A percentile compares a stretch with the other conserved stretches of the same genome.
These are phyloP conservation scores for Drosophila baimaii DNA, from an alignment of 1,140 invertebrate species.

Conservation along the genomic window DNA sequence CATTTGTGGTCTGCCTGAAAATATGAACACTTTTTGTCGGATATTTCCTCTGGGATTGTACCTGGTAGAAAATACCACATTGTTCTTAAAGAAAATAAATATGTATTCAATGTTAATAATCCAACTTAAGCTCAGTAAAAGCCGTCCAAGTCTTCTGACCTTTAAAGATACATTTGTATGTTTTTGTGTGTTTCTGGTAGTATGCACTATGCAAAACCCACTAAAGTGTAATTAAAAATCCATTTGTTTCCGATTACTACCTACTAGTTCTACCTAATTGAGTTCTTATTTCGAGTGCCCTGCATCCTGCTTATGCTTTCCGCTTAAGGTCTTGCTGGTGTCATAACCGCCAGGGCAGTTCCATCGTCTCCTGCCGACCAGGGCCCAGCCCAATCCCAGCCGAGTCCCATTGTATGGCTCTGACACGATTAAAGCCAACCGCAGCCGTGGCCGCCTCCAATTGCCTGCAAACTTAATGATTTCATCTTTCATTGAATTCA, in stretches of 20 bases:
- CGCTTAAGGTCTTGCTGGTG: constrained; percentile 18
- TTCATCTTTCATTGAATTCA: constrained; percentile 82
- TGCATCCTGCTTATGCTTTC: constrained; percentile 1
- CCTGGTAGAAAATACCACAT: too few species aligned
- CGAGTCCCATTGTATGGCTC: constrained; percentile 31
- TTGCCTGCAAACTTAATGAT: constrained; percentile 78
- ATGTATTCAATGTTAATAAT: too few species aligned
- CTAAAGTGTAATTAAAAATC: background rate
- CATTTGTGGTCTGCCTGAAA: too few species aligned
- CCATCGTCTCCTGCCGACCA: constrained; percentile 33
- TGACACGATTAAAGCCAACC: constrained; percentile 55
- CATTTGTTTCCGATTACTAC: background rate
- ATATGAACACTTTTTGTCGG: too few species aligned
- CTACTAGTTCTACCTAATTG: constrained; percentile 5
- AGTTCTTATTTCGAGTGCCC: constrained; percentile 17
- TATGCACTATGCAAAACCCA: background rate
- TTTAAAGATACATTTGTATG: too few species aligned
- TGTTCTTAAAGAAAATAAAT: too few species aligned
- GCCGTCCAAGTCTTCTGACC: too few species aligned
- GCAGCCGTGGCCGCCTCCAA: constrained; percentile 40
- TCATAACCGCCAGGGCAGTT: constrained; percentile 36
- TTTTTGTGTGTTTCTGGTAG: too few species aligned
- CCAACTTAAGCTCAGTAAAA: too few species aligned
- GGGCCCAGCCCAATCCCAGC: constrained; percentile 13
- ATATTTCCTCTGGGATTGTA: too few species aligned